Percentiles rank a stretch among this genome's conserved stretches.
Conservation (phyloP, 2,113 vertebrate genomes). For the Microcebus griseorufus region DNA sequence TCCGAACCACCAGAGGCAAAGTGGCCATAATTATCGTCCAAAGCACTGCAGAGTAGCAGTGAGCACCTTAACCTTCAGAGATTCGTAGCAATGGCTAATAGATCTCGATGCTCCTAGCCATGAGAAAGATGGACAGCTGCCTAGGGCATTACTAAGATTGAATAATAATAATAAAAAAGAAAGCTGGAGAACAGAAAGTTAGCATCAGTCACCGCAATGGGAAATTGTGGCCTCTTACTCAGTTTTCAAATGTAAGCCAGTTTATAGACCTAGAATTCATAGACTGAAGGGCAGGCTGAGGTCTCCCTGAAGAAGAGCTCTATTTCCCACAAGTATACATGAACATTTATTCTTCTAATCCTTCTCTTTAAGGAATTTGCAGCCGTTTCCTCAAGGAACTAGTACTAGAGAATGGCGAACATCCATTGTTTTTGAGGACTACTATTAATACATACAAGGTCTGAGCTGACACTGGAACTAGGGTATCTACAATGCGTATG, state of each 20-base stretch:
- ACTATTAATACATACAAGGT: not conserved
- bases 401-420: not conserved
- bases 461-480: not conserved
- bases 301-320: not conserved
- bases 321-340: not conserved
- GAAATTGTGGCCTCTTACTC: not conserved
- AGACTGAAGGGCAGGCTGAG: not conserved
- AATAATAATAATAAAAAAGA: not conserved
- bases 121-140: not conserved
- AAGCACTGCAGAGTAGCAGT: not conserved
- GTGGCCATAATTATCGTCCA: not conserved
- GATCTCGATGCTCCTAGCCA: not conserved
- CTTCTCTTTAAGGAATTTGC: not conserved
- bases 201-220: not conserved
- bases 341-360: not conserved
- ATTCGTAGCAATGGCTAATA: not conserved
- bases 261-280: not conserved
- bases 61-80: not conserved
- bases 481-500: not conserved
- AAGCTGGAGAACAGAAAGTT: not conserved
- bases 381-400: not conserved
- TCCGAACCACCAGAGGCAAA: not conserved
- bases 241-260: not conserved
- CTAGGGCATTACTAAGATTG: not conserved
- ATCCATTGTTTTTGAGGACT: not conserved